A percentile compares a stretch with the other conserved stretches of the same genome.
phyloP scores from a whole-genome alignment of 2,888 invertebrate genomes.

The Trypoxylon attenuatum region DNA sequence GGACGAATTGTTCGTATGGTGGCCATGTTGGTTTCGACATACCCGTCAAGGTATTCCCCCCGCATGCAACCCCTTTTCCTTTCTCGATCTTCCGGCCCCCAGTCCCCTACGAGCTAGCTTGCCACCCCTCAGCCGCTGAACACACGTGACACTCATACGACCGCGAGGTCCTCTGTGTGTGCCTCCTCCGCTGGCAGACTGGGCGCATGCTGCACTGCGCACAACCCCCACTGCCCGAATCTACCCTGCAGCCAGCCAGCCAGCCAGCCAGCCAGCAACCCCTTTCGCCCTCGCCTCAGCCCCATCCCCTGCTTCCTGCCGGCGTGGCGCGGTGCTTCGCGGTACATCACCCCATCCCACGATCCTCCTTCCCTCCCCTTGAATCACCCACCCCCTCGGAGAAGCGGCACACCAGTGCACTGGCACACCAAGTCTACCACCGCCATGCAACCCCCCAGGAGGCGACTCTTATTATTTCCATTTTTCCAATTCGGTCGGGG shows the following conservation, averaged over 20 bases:
- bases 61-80: slow-evolving; percentile 35
- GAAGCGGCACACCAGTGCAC: too few relatives aligned
- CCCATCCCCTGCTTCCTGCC: slow-evolving; percentile 41
- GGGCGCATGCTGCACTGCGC: slow-evolving; percentile 72
- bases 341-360: slow-evolving; percentile 33
- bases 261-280: slow-evolving; percentile 44
- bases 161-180: slow-evolving; percentile 43
- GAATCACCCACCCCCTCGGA: slow-evolving; percentile 11
- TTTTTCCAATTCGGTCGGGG: slow-evolving; percentile 72
- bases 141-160: slow-evolving; percentile 52
- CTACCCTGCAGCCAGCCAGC: too few relatives aligned
- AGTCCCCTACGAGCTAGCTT: slow-evolving; percentile 33
- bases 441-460: slow-evolving; percentile 58
- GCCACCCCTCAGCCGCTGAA: slow-evolving; percentile 19
- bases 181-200: slow-evolving; percentile 15
- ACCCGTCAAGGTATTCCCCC: slow-evolving; percentile 47
- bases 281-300: slow-evolving; percentile 33
- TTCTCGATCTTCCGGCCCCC: slow-evolving; percentile 44
- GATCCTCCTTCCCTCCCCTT: slow-evolving; percentile 41
- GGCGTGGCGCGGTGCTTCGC: slow-evolving; percentile 39
- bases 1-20: slow-evolving; percentile 43
- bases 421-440: too few relatives aligned
- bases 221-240: slow-evolving; percentile 59
- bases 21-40: slow-evolving; percentile 62
- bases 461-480: slow-evolving; percentile 72